phyloP scores from a whole-genome alignment of 2,797 vertebrate species.

The Pangasius djambal region DNA sequence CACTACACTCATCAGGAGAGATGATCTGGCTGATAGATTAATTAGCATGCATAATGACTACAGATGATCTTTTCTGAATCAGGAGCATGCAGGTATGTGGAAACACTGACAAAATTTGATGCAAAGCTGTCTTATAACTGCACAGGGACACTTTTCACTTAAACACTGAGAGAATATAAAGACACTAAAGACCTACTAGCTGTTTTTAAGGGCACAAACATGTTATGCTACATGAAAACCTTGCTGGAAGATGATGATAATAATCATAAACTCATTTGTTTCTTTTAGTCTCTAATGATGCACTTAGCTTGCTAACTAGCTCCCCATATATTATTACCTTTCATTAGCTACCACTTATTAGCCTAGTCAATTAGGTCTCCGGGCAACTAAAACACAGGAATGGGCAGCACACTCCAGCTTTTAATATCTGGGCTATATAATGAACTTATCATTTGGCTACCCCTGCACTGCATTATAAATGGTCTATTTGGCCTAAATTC shows the following conservation, averaged over 20 bases:
- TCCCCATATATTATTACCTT: neutral
- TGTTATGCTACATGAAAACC: neutral
- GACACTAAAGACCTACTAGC: neutral
- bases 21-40: neutral
- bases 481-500: neutral
- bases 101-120: neutral
- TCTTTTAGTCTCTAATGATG: neutral
- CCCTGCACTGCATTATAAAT: neutral
- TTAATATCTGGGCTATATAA: neutral
- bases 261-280: neutral
- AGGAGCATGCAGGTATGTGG: neutral
- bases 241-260: neutral
- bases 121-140: neutral
- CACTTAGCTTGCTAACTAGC: conserved; percentile 15
- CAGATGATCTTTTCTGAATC: neutral
- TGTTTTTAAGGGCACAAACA: neutral
- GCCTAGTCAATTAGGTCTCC: neutral
- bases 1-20: neutral
- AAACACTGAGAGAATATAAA: neutral
- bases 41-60: neutral
- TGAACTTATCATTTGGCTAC: neutral
- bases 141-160: neutral
- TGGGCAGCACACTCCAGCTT: neutral
- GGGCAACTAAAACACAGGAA: neutral
- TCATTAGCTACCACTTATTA: conserved; percentile 4